Evolutionary conservation across 1,140 invertebrate genomes (phyloP), one percentile per base, ranked within the genome.

Genomic region (Drosophila tsacasi): DNA sequence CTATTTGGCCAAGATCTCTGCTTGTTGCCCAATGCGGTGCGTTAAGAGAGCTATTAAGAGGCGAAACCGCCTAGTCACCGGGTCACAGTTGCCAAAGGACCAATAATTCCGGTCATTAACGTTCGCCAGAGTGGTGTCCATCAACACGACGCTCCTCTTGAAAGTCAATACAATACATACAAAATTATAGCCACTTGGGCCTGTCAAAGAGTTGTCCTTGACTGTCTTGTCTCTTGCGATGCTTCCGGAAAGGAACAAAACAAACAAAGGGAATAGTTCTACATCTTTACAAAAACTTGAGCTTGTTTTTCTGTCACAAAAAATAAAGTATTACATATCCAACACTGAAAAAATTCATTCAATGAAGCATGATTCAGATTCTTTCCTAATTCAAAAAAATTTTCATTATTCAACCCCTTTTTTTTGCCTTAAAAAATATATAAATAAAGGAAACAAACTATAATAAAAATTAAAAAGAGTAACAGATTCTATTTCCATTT

Each of bases 11-110:
- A 32, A 64, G 58, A 71, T 66, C 63, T 55, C 17, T 12, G 50
- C 6, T 30, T 21, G 32, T 47, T 57, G 35, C 54, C 35, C 35
- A 57, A 57, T 57, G 19, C 39, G 39, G 30, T 52, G 62, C 68
- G 27, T 73, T 35, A 25, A 75, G 47, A 46, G 52, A 55, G 55
- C 42, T 35, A 58, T 71, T 79, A 57, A 46, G 50, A 9, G 23
- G 6, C 23, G 21, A 76, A 76, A 75, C n/a, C 32, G 61, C 27
- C 72, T 42, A 76, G 74, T 76, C 74, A 76, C 23, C 39, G 65
- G 65, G 61, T 76, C 72, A 76, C 23, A 42, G 37, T 42, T 71
- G 47, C 54, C 30, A 73, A 73, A 75, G 63, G 27, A 44, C 27
- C 63, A 40, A 65, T 63, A 44, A 63, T 47, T 25, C 39, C 30